Evolutionary conservation across 2,113 vertebrate genomes (phyloP).

Genomic region (Monarcha castaneiventris): DNA sequence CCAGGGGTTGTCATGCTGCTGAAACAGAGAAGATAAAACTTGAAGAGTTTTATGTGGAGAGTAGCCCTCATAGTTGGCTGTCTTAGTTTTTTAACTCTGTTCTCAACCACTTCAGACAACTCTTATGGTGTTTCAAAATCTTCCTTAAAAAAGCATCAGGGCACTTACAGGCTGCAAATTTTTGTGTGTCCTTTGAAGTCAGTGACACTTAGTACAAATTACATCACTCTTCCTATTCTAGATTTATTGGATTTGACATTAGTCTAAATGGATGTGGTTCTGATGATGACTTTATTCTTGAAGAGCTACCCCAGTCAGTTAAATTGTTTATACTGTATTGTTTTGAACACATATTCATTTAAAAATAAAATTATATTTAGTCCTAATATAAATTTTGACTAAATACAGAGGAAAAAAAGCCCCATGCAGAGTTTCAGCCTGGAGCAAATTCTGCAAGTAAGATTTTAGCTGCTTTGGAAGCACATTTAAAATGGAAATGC

Average conservation of each 20-base stretch:
- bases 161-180: neutral
- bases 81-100: neutral
- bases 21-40: neutral
- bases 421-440: conserved; percentile 24
- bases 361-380: neutral
- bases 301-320: neutral
- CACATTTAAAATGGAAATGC: conserved; percentile 25
- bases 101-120: neutral
- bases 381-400: neutral
- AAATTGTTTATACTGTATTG: neutral
- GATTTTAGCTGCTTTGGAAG: neutral
- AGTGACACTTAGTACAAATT: neutral
- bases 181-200: neutral
- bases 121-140: neutral
- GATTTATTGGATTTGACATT: neutral
- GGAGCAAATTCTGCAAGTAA: neutral
- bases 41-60: neutral
- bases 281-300: neutral
- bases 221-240: neutral
- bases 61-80: neutral
- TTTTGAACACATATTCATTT: neutral
- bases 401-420: neutral
- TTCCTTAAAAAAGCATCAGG: neutral
- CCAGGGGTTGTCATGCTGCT: neutral
- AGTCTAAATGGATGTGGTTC: neutral